Percentiles rank a stretch among this genome's conserved stretches.
These are phyloP conservation scores for Semaprochilodus insignis DNA, from an alignment of 2,797 vertebrate genomes.

Conservation along the genomic window DNA sequence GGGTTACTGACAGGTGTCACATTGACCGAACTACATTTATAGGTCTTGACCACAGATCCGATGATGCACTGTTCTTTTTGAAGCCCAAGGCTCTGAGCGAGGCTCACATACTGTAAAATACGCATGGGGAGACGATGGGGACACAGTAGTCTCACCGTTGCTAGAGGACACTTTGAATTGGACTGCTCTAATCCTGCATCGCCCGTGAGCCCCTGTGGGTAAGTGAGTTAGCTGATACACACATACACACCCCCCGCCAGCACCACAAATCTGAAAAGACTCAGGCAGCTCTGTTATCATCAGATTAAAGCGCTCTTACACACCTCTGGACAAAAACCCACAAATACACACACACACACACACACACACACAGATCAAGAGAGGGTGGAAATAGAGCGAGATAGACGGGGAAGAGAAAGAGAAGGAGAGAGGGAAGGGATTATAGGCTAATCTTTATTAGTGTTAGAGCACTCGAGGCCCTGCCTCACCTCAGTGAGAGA, in stretches of 20 bases:
- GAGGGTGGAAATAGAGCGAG: neutral
- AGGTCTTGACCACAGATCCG: constrained; percentile 16
- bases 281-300: constrained; percentile 66
- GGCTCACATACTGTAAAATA: neutral
- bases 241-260: constrained; percentile 22
- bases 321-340: constrained; percentile 68
- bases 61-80: constrained; percentile 10
- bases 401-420: neutral
- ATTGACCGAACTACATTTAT: constrained; percentile 11
- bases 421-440: constrained; percentile 70
- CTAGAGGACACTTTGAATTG: constrained; percentile 43
- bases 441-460: constrained; percentile 77
- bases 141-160: neutral
- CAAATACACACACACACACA: constrained; percentile 25
- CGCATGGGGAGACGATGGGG: neutral
- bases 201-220: constrained; percentile 25
- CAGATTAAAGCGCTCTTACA: constrained; percentile 74
- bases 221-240: constrained; percentile 39
- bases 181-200: constrained; percentile 46
- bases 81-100: constrained; percentile 11
- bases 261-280: constrained; percentile 29
- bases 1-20: constrained; percentile 21
- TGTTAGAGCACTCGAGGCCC: constrained; percentile 68
- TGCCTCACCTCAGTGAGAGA: constrained; percentile 61
- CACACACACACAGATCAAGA: constrained; percentile 23